Percentiles rank a stretch among this genome's conserved stretches.
Evolutionary conservation across 2,797 vertebrate genomes (phyloP).

Genomic region (Momotus momota): DNA sequence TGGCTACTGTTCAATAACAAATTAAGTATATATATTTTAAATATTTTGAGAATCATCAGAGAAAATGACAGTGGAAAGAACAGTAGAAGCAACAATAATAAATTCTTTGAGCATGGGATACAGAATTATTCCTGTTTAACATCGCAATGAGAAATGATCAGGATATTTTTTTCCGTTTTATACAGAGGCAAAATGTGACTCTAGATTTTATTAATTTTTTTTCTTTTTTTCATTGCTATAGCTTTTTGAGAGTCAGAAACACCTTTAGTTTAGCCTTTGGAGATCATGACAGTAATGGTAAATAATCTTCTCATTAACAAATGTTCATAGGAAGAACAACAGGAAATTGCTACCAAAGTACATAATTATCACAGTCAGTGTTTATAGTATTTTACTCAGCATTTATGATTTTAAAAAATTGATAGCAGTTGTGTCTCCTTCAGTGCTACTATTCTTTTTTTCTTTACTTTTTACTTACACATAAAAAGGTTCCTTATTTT

Average conservation of each 20-base stretch:
- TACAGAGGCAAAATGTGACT: not conserved
- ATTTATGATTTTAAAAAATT: not conserved
- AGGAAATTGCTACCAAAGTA: not conserved
- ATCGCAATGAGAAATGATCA: not conserved
- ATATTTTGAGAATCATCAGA: not conserved
- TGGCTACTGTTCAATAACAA: not conserved
- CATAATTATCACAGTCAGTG: not conserved
- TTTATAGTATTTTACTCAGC: not conserved
- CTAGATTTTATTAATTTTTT: rapidly evolving
- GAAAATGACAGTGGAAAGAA: not conserved
- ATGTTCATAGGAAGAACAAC: not conserved
- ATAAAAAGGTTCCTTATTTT: not conserved
- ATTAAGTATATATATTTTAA: not conserved
- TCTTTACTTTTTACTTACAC: not conserved
- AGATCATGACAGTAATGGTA: not conserved
- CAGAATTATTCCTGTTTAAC: not conserved
- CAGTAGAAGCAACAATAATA: not conserved
- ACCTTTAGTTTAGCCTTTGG: not conserved
- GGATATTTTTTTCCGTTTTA: not conserved
- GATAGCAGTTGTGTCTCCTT: not conserved
- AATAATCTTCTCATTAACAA: not conserved
- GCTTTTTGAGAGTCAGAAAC: not conserved
- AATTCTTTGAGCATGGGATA: not conserved
- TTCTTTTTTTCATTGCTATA: rapidly evolving
- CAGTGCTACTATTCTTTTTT: not conserved